These are phyloP conservation scores for Sarcophaga carnaria DNA, from an alignment of 2,888 invertebrate species.

Conservation along the genomic window DNA sequence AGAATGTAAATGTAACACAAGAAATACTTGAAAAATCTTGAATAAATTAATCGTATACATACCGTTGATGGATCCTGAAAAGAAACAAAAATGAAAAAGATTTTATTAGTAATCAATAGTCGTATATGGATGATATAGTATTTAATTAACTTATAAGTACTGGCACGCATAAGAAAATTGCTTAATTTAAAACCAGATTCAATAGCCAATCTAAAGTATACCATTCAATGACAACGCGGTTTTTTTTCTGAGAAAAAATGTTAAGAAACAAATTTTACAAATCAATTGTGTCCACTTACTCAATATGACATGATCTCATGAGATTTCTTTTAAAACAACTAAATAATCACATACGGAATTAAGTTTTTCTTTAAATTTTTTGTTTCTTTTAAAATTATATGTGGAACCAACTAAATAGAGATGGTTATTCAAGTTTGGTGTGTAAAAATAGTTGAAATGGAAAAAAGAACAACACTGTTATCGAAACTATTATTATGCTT, in stretches of 20 bases:
- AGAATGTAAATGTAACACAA: background rate
- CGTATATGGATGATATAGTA: no score
- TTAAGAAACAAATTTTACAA: conserved; percentile 55
- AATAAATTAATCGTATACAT: conserved; percentile 69
- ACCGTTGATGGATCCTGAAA: conserved; percentile 82
- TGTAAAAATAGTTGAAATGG: no score
- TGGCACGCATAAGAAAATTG: no score
- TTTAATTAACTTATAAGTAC: no score
- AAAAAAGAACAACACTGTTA: no score
- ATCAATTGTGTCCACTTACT: conserved; percentile 39
- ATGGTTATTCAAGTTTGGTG: background rate
- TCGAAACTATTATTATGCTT: no score
- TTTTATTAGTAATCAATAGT: conserved; percentile 5
- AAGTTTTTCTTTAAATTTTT: conserved; percentile 17
- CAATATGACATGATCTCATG: conserved; percentile 52
- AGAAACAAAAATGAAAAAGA: conserved; percentile 65
- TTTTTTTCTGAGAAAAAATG: conserved; percentile 41
- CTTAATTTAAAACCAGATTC: background rate
- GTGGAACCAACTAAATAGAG: conserved; percentile 45
- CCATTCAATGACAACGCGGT: background rate
- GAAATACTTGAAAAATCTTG: background rate
- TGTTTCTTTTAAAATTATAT: conserved; percentile 11
- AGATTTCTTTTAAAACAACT: conserved; percentile 65
- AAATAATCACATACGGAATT: conserved; percentile 66
- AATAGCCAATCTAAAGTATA: background rate